Evolutionary conservation across 1,140 invertebrate species (phyloP), one percentile per base, ranked within the genome.

Genomic region (Caenorhabditis remanei): DNA sequence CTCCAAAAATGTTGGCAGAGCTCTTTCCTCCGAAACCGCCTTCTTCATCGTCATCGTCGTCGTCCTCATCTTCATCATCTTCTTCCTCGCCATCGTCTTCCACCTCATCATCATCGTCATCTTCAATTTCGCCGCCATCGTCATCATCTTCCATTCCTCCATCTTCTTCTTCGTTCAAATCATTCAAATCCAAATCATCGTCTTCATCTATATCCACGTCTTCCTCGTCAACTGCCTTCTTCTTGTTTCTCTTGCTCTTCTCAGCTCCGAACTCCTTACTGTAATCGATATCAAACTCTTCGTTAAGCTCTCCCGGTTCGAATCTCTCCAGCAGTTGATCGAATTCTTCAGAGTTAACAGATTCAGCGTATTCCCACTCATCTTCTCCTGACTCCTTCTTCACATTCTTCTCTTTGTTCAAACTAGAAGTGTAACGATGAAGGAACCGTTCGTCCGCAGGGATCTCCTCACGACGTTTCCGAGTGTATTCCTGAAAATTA

Each of bases 291-390:
- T 86, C 85, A n/a, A 88, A 87, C 16, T 87, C 75, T n/a, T 88
- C 88, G 55, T 88, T 88, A 9, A 61, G 65, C 53, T 87, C 88
- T 61, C 88, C 88, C 14, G 88, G 85, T 50, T 88, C 88, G 85
- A 88, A 88, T 83, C 86, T 32, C 9, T 87, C 92, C 19, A 94
- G 87, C 71, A 92, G 92, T 8, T 90, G 87, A 86, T 94, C 95
- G 93, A 98, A 98, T 92, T 97, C 96, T 83, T 96, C 96, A 92
- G 96, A 97, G 88, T 95, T 95, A 4, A 97, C 95, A 90, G 83
- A 85, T 46, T 63, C 84, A 0, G 41, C 56, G 41, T 79, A 55
- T 24, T 88, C 87, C 83, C 96, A 96, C 56, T 96, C 95, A 50
- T 94, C 93, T 92, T 97, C 96, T 41, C 21, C 71, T 53, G 32